Evolutionary conservation across 2,113 vertebrate genomes (phyloP).

Genomic region (Fukomys damarensis): DNA sequence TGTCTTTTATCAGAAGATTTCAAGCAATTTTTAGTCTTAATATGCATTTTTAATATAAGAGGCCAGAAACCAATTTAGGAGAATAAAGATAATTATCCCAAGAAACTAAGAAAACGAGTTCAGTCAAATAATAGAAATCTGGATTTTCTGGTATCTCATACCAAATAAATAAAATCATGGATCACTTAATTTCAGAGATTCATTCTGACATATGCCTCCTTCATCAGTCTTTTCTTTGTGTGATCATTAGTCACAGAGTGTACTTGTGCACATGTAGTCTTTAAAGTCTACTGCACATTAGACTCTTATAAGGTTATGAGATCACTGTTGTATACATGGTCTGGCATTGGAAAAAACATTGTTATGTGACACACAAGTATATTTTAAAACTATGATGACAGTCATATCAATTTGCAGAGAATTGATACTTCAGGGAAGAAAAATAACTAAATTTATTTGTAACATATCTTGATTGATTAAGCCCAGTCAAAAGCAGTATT

Average conservation of each 20-base stretch:
- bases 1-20: slow-evolving; percentile 31
- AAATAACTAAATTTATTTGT: neutral
- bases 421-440: neutral
- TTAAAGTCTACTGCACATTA: neutral
- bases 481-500: neutral
- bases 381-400: neutral
- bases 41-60: neutral
- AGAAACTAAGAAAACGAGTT: neutral
- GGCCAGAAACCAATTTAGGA: neutral
- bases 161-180: neutral
- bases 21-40: slow-evolving; percentile 28
- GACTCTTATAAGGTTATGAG: neutral
- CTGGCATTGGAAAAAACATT: neutral
- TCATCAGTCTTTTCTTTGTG: neutral
- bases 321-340: neutral
- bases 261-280: neutral
- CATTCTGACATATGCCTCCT: neutral
- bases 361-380: neutral
- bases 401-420: slow-evolving; percentile 15
- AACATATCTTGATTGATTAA: slow-evolving; percentile 1
- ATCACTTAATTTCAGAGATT: neutral
- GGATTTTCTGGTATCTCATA: neutral
- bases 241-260: neutral
- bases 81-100: slow-evolving; percentile 25
- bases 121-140: neutral